Conservation (phyloP, 2,113 vertebrate genomes). For the Quiscalus mexicanus region DNA sequence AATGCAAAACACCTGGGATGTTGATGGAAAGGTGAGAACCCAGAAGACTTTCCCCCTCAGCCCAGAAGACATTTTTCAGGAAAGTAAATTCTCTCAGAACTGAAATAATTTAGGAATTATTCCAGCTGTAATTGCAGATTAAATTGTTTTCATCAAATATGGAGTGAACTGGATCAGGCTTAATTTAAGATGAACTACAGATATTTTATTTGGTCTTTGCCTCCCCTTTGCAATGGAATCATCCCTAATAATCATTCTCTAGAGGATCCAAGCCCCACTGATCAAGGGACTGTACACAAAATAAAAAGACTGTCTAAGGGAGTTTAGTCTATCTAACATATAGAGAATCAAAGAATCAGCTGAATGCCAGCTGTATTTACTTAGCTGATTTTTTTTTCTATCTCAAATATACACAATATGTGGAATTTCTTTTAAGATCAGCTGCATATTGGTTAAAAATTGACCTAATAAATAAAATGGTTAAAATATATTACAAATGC, state of each 20-base stretch:
- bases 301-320: background rate
- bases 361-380: conserved; percentile 52
- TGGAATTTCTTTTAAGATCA: conserved; percentile 20
- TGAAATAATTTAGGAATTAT: background rate
- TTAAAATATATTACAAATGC: background rate
- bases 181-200: background rate
- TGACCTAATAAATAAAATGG: background rate
- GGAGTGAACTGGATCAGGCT: background rate
- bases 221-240: background rate
- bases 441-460: conserved; percentile 1
- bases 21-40: background rate
- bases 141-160: background rate
- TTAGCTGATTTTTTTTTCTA: conserved; percentile 12
- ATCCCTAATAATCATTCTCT: background rate
- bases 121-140: background rate
- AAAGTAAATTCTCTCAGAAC: background rate
- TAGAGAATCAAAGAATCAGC: conserved; percentile 7
- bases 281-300: background rate
- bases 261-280: background rate
- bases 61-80: background rate
- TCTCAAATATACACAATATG: background rate
- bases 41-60: background rate
- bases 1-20: background rate
- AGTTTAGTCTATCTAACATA: background rate
- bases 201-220: background rate